Conservation (phyloP, 1,140 invertebrate species). For the Heliconius congener region DNA sequence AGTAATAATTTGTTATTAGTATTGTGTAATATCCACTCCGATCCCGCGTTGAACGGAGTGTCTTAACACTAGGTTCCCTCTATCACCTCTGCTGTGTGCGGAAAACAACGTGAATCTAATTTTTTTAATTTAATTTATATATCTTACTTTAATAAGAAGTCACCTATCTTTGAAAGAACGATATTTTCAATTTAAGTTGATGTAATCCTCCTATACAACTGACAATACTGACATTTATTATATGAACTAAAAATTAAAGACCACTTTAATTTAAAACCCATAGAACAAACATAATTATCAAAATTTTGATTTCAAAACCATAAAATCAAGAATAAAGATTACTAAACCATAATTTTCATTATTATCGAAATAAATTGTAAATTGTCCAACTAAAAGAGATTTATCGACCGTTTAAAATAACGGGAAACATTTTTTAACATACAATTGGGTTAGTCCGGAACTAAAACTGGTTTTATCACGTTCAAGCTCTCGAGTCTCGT, state of each 20-base stretch:
- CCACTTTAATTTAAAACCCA: background rate
- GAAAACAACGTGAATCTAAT: no score
- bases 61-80: no score
- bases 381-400: background rate
- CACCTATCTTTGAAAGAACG: no score
- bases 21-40: no score
- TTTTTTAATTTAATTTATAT: no score
- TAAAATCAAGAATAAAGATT: background rate
- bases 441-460: conserved; percentile 16
- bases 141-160: no score
- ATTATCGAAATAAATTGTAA: conserved; percentile 9
- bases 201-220: no score
- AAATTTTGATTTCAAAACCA: background rate
- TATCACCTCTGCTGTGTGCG: no score
- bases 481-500: background rate
- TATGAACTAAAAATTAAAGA: background rate
- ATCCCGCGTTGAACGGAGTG: no score
- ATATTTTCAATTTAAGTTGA: no score
- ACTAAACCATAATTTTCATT: background rate
- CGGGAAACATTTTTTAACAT: conserved; percentile 4
- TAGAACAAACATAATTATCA: background rate
- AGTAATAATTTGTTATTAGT: no score
- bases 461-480: conserved; percentile 19
- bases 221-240: no score
- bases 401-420: conserved; percentile 3